Base-by-base conservation (phyloP, 2,888 invertebrate species). In the Cryptocephalus moraei region DNA sequence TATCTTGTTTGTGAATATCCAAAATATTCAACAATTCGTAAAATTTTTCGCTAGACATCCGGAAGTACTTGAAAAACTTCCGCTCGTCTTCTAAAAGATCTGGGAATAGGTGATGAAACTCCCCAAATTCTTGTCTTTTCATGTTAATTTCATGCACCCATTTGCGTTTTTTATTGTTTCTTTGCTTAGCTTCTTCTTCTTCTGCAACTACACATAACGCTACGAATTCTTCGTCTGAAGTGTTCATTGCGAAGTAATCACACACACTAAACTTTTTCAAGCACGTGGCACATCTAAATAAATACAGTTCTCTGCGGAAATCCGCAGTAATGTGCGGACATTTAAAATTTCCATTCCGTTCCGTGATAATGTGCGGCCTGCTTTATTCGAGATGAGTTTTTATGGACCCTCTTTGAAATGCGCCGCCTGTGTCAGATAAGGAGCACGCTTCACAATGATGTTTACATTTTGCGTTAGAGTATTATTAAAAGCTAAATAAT, bases 61-160 rank as follows among this genome's bases (percentile, higher is more conserved):
- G 31, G 36, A 49, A 49, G 44, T 42, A 46, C 40, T 42, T 49
- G 22, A 49, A 49, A 49, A 46, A 46, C 33, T 1, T 49, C 41
- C 46, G 41, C 38, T 46, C 34, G 42, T 46, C 33, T 44, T 34
- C 36, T 34, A 44, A 44, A 34, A 34, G 10, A n/a, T 44, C 34
- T 44, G 33, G 36, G 36, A 44, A 34, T 44, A 34, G 44, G 38
- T 44, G 33, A 44, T 44, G 13, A 44, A 44, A 44, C 38, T 44
- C 36, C 36, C 44, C 33, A 44, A 36, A 44, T 34, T 44, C 9
- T 33, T 34, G 44, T 34, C 44, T 44, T 44, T 41, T 41, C 14
- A 41, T 9, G 14, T 41, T 41, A 12, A 41, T 41, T 41, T 11
- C 9, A 13, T 13, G 41, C 9, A 41, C 9, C 41, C 14, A 9